A percentile compares a stretch with the other conserved stretches of the same genome.
Conservation (phyloP, 2,888 invertebrate genomes). For the Pristionchus entomophagus region DNA sequence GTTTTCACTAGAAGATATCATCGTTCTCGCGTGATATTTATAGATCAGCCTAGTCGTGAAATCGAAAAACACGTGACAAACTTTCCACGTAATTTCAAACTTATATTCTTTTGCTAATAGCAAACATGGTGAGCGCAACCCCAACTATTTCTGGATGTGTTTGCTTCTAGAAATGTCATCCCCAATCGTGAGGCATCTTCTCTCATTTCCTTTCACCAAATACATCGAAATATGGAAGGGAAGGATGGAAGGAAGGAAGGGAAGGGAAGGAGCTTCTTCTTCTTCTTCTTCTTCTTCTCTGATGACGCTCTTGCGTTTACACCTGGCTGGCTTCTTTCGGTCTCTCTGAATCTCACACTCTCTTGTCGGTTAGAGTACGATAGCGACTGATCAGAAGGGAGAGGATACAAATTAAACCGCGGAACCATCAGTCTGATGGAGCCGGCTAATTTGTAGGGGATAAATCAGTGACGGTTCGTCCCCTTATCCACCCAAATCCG, state of each 20-base stretch:
- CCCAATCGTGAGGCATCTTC: too few relatives aligned
- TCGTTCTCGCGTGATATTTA: too few relatives aligned
- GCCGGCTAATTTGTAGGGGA: neutral
- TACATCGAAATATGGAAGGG: neutral
- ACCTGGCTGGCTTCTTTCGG: neutral
- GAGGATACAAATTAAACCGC: neutral
- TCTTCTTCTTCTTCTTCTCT: neutral
- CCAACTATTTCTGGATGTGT: too few relatives aligned
- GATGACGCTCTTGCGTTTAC: neutral
- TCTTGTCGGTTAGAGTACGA: neutral
- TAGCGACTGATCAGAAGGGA: neutral
- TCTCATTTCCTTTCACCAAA: too few relatives aligned
- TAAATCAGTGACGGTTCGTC: neutral
- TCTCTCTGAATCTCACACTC: neutral
- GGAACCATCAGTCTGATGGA: constrained; percentile 2
- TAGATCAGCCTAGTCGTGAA: too few relatives aligned
- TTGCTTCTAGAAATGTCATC: too few relatives aligned
- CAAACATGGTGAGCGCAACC: too few relatives aligned
- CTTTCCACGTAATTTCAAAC: too few relatives aligned
- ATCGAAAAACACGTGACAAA: too few relatives aligned
- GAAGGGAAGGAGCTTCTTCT: neutral
- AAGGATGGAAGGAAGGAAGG: neutral
- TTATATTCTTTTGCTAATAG: too few relatives aligned
- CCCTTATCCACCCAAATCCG: too few relatives aligned
- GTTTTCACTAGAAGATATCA: too few relatives aligned